phyloP scores from a whole-genome alignment of 2,113 vertebrate genomes.

The Bungarus multicinctus region DNA sequence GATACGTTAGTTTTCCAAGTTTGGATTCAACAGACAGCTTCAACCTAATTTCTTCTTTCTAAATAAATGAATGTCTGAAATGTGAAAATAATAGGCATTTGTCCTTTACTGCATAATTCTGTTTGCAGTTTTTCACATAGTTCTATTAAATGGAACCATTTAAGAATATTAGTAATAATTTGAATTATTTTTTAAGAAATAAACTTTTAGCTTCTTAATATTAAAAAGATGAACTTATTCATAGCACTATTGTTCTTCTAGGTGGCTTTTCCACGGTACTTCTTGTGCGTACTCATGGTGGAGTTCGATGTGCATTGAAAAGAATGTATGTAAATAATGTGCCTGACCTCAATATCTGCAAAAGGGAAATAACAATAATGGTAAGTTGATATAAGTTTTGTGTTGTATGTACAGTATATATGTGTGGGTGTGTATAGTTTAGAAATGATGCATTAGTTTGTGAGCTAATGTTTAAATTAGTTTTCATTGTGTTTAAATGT shows the following conservation, averaged over 20 bases:
- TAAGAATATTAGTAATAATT: neutral
- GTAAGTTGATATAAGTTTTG: constrained; percentile 68
- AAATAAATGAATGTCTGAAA: neutral
- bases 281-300: constrained; percentile 86
- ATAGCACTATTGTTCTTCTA: constrained; percentile 45
- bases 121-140: neutral
- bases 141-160: neutral
- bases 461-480: fast-evolving
- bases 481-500: neutral
- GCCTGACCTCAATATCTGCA: constrained; percentile 89
- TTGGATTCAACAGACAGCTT: neutral
- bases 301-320: constrained; percentile 88
- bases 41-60: neutral
- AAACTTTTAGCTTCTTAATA: neutral
- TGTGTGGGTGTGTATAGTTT: neutral
- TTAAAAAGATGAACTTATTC: neutral
- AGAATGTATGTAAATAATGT: constrained; percentile 95
- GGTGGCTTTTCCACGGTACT: constrained; percentile 97
- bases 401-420: neutral
- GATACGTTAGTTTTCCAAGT: neutral
- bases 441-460: neutral
- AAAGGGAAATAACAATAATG: constrained; percentile 97
- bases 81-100: neutral
- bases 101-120: neutral
- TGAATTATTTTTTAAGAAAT: neutral